Percentiles rank a stretch among this genome's conserved stretches.
Evolutionary conservation across 2,113 vertebrate genomes (phyloP).

Genomic region (Alouatta palliata): DNA sequence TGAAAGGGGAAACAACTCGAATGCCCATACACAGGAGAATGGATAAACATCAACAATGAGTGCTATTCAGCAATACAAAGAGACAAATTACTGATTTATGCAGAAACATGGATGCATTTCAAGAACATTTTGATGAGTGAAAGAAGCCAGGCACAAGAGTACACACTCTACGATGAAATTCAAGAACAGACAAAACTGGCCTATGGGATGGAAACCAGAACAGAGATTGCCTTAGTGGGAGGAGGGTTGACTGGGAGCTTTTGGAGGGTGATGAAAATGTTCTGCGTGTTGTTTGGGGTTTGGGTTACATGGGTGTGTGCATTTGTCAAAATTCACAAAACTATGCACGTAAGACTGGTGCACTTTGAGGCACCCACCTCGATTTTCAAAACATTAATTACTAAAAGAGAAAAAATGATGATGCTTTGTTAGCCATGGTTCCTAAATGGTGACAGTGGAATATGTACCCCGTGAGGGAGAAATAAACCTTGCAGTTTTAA

Average conservation of each 20-base stretch:
- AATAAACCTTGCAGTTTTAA: neutral
- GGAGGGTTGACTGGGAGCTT: neutral
- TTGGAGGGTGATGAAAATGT: neutral
- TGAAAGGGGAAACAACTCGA: neutral
- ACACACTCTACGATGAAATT: neutral
- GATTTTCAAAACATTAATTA: neutral
- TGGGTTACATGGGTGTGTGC: neutral
- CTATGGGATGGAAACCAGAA: neutral
- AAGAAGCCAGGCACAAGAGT: neutral
- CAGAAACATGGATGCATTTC: neutral
- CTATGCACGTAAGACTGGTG: neutral
- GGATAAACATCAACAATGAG: neutral
- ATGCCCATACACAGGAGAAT: neutral
- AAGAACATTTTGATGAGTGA: neutral
- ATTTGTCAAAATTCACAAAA: neutral
- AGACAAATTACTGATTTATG: too few relatives aligned
- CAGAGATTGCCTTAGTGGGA: neutral
- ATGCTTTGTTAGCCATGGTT: neutral
- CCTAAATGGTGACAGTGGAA: neutral
- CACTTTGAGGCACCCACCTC: neutral
- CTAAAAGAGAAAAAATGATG: neutral
- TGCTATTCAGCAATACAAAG: neutral
- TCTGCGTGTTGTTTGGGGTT: neutral
- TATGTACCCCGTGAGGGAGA: fast-evolving
- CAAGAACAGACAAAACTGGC: neutral